Percentiles rank a stretch among this genome's conserved stretches.
These are phyloP conservation scores for Hyposmocoma kahamanoa DNA, from an alignment of 1,140 invertebrate genomes.

Conservation along the genomic window DNA sequence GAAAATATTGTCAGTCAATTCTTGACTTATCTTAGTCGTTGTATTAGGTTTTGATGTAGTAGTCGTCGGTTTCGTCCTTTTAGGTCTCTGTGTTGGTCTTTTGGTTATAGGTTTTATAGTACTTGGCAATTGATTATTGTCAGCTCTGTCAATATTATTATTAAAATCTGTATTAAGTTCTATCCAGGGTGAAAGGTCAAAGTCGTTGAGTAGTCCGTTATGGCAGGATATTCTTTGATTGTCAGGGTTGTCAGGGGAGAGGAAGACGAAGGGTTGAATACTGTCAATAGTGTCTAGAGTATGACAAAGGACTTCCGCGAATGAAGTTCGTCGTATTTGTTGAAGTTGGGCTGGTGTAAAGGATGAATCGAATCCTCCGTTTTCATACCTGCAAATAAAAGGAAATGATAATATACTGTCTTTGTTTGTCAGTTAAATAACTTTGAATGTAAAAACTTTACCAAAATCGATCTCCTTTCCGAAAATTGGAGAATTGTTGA, in stretches of 20 bases:
- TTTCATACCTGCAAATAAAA: conserved; percentile 79
- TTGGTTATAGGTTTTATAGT: conserved; percentile 23
- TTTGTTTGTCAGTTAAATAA: too few relatives aligned
- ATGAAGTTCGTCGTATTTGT: conserved; percentile 85
- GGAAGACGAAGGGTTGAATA: conserved; percentile 84
- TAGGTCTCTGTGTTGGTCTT: conserved; percentile 11
- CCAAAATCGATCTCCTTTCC: conserved; percentile 95
- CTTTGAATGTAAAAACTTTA: too few relatives aligned
- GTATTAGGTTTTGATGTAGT: conserved; percentile 26
- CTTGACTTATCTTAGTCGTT: conserved; percentile 28
- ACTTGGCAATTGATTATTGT: conserved; percentile 22
- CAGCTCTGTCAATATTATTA: conserved; percentile 53
- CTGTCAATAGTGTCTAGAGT: conserved; percentile 84
- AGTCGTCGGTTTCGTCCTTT: conserved; percentile 30
- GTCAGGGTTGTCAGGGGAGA: conserved; percentile 76
- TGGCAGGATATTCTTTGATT: conserved; percentile 81
- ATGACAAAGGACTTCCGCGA: conserved; percentile 90
- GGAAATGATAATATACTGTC: too few relatives aligned
- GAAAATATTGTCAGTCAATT: conserved; percentile 16
- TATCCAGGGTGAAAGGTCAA: conserved; percentile 78
- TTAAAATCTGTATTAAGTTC: conserved; percentile 64
- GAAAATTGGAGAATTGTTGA: conserved; percentile 90
- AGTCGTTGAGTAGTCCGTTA: conserved; percentile 80
- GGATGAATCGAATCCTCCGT: conserved; percentile 80
- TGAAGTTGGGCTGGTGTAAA: conserved; percentile 90